Evolutionary conservation across 2,113 vertebrate species (phyloP), one percentile per base, ranked within the genome.

Genomic region (Tachysurus fulvidraco): DNA sequence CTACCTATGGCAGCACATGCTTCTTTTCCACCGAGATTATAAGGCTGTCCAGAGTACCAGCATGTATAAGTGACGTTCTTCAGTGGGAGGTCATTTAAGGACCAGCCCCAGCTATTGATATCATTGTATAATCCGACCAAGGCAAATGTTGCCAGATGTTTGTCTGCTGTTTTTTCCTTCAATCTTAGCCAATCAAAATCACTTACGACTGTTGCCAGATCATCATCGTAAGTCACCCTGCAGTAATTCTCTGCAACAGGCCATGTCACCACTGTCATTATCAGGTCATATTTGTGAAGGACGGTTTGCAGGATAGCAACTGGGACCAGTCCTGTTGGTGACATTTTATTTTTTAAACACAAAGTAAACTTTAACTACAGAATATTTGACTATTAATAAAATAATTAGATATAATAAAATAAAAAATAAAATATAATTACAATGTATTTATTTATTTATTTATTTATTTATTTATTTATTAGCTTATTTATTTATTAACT

Each of bases 61-160:
- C 21, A 0, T 0, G 2, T 25, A 19, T 36, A 60, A 3, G 17
- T 4, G 13, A 67, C 11, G 30, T 28, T 28, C 64, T 67, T 11
- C 25, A 83, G 1, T 1, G 4, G 19, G 11, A 67, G n/a, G 4
- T 67, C 5, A 13, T 28, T 30, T 67, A 67, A 30, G 64, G 64
- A 67, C 64, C 64, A 67, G 64, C 64, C 12, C 64, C 64, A 67
- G n/a, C n/a, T 30, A 12, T 67, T 67, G 64, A 67, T 30, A 10
- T 84, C 82, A 0, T 46, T 23, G 65, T 80, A 86, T 50, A 88
- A 54, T 44, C 89, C 89, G 5, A 86, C 54, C 89, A 84, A 89
- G 4, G 19, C 30, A 25, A 0, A 0, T 50, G 16, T 44, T 62
- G n/a, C 5, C 64, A 28, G n/a, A 30, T n/a, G 3, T 67, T 67